Evolutionary conservation across 30 jellyfish, hydroid and myxozoan species (phyloP), one percentile per base, ranked within the genome.

Genomic region (Chironex yamaguchii): DNA sequence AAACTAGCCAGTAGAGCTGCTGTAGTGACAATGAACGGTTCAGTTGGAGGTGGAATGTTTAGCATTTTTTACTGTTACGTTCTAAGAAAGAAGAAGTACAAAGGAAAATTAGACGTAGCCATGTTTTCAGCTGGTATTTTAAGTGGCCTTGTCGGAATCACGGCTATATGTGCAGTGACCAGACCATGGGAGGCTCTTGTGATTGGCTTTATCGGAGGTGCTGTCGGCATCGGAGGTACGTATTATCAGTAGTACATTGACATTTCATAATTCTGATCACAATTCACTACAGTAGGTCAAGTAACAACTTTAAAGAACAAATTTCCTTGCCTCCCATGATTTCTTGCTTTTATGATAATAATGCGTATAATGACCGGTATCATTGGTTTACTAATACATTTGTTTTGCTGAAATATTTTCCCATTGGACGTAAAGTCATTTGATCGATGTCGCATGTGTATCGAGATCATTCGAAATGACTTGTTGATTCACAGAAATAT

Each of bases 1-100:
- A 85, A 84, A 58, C 85, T 91, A 4, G 98, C 98, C 36, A 36
- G 92, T 21, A 35, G 96, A 33, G 98, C 98, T 0, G 94, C 98
- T 0, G 96, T 91, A 22, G 84, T 65, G 25, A 91, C 98, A 34
- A 72, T 91, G 34, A 91, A 77, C 49, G 94, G 92, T 1, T 91
- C 98, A 30, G 67, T 82, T 29, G 98, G 98, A 0, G 98, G 96
- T 1, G 98, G 89, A 27, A 2, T 91, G 24, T 79, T 69, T 52
- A 92, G 95, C 34, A 74, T 91, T 1, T 2, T 86, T 1, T 91
- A 91, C 54, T 86, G 91, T 36, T 91, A n/a, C n/a, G n/a, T n/a
- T n/a, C n/a, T n/a, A n/a, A n/a, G n/a, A n/a, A 79, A 86, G 80
- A 90, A 70, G 12, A 82, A 82, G 26, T 90, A 72, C 80, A 84